Evolutionary conservation across 2,797 vertebrate genomes (phyloP).

Genomic region (Coendou prehensilis): DNA sequence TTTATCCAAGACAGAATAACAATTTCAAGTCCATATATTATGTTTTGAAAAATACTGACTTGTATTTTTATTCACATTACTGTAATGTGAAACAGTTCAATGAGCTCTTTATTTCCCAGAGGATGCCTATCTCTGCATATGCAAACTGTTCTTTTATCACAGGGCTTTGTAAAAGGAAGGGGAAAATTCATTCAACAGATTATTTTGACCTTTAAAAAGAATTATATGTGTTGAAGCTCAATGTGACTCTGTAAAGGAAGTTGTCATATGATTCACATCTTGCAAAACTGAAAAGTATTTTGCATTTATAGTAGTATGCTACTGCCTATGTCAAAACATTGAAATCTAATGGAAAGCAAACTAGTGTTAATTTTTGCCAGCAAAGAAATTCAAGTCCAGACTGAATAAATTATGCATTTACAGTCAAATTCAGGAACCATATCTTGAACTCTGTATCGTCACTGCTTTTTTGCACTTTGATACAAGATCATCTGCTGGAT

Average conservation of each 20-base stretch:
- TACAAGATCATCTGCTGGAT: not conserved
- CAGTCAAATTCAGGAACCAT: not conserved
- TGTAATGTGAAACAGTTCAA: constrained; percentile 1
- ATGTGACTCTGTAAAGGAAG: not conserved
- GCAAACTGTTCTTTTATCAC: constrained; percentile 55
- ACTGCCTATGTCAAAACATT: not conserved
- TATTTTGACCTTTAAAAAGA: constrained; percentile 65
- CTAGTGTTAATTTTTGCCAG: not conserved
- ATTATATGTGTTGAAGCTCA: not conserved
- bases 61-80: constrained; percentile 56
- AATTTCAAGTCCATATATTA: constrained; percentile 40
- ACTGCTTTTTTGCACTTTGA: constrained; percentile 15
- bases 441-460: not conserved
- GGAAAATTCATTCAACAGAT: constrained; percentile 18
- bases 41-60: constrained; percentile 25
- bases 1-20: constrained; percentile 44
- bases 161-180: constrained; percentile 6
- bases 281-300: not conserved
- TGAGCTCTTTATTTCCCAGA: constrained; percentile 63
- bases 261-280: not conserved
- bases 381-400: not conserved
- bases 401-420: not conserved
- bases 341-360: constrained; percentile 11
- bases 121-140: constrained; percentile 8
- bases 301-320: constrained; percentile 13